Conservation (phyloP, 1,140 invertebrate species). For the Pseudomyrmex gracilis region DNA sequence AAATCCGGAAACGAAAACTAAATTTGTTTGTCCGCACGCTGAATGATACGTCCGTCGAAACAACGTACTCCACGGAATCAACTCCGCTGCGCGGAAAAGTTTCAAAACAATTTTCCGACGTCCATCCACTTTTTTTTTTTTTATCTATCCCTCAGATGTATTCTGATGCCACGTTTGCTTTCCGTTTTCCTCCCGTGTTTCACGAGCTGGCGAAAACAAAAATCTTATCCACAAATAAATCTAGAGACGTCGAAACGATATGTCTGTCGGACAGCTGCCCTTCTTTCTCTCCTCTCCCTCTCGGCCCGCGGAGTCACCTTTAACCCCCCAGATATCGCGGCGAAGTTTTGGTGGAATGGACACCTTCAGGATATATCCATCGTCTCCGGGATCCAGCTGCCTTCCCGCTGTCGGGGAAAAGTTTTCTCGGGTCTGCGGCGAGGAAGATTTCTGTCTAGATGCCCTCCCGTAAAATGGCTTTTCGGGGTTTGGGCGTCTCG, state of each 20-base stretch:
- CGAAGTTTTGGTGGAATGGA: slow-evolving; percentile 63
- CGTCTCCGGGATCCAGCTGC: slow-evolving; percentile 35
- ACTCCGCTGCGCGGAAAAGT: slow-evolving; percentile 35
- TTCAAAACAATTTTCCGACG: slow-evolving; percentile 52
- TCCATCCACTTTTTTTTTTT: slow-evolving; percentile 41
- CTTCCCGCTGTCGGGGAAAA: slow-evolving; percentile 49
- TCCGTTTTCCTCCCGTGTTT: slow-evolving; percentile 8
- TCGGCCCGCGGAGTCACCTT: slow-evolving; percentile 58
- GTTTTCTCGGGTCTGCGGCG: slow-evolving; percentile 54
- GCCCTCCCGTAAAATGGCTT: slow-evolving; percentile 70
- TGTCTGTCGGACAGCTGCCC: slow-evolving; percentile 34
- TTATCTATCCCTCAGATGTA: slow-evolving; percentile 6
- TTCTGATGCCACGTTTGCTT: slow-evolving; percentile 21
- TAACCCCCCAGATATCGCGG: slow-evolving; percentile 42
- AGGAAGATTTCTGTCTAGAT: slow-evolving; percentile 63
- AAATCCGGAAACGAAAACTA: slow-evolving; percentile 47
- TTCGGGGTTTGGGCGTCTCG: slow-evolving; percentile 58
- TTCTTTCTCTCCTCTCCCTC: not conserved
- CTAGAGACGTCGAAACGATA: slow-evolving; percentile 47
- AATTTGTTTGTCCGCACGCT: slow-evolving; percentile 46
- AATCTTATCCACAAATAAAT: slow-evolving; percentile 50
- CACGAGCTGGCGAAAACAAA: slow-evolving; percentile 61
- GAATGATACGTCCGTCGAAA: slow-evolving; percentile 50
- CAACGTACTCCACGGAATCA: slow-evolving; percentile 38
- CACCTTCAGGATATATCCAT: slow-evolving; percentile 59